A percentile compares a stretch with the other conserved stretches of the same genome.
Evolutionary conservation across 2,797 vertebrate species (phyloP).

Genomic region (Epinephelus malabaricus): DNA sequence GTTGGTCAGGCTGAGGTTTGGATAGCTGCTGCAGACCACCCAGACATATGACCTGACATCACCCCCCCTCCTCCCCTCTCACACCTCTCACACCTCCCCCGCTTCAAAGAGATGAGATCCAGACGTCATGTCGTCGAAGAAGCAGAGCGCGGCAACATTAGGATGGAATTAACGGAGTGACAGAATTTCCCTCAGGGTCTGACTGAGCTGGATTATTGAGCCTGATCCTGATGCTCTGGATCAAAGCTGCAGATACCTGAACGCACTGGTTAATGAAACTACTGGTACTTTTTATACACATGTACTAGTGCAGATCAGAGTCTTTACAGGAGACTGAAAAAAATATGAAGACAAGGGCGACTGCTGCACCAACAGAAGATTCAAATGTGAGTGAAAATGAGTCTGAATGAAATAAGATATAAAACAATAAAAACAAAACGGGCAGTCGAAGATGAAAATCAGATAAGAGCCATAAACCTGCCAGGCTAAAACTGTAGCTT

Average conservation of each 20-base stretch:
- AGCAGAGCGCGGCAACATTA: slow-evolving; percentile 15
- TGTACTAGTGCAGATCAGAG: background rate
- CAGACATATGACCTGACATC: slow-evolving; percentile 46
- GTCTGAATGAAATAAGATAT: background rate
- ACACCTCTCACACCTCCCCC: background rate
- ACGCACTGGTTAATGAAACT: background rate
- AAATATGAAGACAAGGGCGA: background rate
- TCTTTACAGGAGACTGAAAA: background rate
- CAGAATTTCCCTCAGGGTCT: background rate
- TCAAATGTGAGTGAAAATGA: background rate
- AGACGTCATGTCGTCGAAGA: slow-evolving; percentile 4
- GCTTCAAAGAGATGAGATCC: slow-evolving; percentile 43
- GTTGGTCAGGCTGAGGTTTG: slow-evolving; percentile 43
- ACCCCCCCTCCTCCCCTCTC: background rate
- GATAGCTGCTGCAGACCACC: slow-evolving; percentile 63
- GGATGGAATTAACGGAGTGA: slow-evolving; percentile 6
- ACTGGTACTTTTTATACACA: background rate
- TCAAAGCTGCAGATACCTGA: slow-evolving; percentile 3
- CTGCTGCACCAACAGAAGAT: background rate
- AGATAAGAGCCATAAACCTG: background rate
- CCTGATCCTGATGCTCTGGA: slow-evolving; percentile 3
- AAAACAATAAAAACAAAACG: background rate
- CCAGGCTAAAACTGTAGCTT: background rate
- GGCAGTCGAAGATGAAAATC: background rate
- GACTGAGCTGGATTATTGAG: background rate